Percentiles rank a stretch among this genome's conserved stretches.
Evolutionary conservation across 2,113 vertebrate species (phyloP).

Genomic region (Rana temporaria): DNA sequence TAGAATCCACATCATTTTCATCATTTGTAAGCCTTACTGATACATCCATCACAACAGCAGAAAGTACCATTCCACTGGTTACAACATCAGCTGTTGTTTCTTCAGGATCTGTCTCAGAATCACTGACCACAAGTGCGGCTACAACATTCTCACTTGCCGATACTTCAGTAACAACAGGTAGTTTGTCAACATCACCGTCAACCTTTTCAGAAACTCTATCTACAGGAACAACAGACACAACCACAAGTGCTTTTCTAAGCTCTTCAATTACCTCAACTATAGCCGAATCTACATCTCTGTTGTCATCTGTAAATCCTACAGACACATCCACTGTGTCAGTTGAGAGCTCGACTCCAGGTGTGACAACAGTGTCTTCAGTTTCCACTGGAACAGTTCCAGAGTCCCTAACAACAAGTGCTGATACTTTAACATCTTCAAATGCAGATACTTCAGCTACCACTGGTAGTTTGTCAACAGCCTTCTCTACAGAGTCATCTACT

Average conservation of each 20-base stretch:
- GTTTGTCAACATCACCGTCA: too few relatives aligned
- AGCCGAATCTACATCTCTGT: neutral
- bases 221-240: neutral
- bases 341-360: neutral
- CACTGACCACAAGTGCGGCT: neutral
- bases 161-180: too few relatives aligned
- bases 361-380: neutral
- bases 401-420: neutral
- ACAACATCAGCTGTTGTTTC: neutral
- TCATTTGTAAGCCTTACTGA: neutral
- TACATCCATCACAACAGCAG: neutral
- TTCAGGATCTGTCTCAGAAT: neutral
- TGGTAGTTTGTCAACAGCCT: too few relatives aligned
- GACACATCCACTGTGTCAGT: neutral
- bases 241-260: neutral
- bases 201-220: neutral
- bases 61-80: neutral
- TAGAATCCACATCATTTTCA: neutral
- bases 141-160: too few relatives aligned
- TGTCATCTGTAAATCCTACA: neutral
- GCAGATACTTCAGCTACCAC: neutral
- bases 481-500: too few relatives aligned
- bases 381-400: neutral
- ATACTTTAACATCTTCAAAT: neutral
- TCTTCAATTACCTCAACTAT: neutral